These are phyloP conservation scores for Hoplodrina blanda DNA, from an alignment of 2,888 invertebrate genomes.

Conservation along the genomic window DNA sequence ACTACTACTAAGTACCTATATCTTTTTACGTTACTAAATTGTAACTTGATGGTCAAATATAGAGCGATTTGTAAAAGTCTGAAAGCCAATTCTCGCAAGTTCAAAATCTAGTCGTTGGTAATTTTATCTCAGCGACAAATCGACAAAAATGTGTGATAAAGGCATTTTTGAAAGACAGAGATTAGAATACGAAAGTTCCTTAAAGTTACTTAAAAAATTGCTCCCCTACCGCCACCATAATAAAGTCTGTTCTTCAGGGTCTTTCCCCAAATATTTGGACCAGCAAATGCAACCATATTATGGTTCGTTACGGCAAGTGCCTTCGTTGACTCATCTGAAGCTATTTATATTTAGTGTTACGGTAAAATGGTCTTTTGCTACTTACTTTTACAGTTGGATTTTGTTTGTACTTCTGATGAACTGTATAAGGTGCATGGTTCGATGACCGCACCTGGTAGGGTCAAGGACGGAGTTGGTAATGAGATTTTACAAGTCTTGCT, in stretches of 20 bases:
- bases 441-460: slow-evolving; percentile 56
- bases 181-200: no score
- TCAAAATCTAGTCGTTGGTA: no score
- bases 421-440: slow-evolving; percentile 50
- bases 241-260: neutral
- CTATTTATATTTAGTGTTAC: slow-evolving; percentile 3
- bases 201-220: no score
- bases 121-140: no score
- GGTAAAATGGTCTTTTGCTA: slow-evolving; percentile 38
- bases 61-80: no score
- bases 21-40: neutral
- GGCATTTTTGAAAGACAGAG: no score
- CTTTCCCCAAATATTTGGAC: slow-evolving; percentile 6
- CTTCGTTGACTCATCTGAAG: slow-evolving; percentile 33
- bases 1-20: no score
- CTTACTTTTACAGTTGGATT: slow-evolving; percentile 37
- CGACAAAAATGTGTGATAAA: no score
- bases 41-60: no score
- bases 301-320: slow-evolving; percentile 22
- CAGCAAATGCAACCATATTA: slow-evolving; percentile 18
- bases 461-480: slow-evolving; percentile 61
- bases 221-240: neutral
- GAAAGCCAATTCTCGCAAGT: no score
- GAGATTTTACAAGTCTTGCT: slow-evolving; percentile 12
- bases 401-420: slow-evolving; percentile 27